Base-by-base conservation (phyloP, 2,888 invertebrate species). In the Drosophila anomalata region DNA sequence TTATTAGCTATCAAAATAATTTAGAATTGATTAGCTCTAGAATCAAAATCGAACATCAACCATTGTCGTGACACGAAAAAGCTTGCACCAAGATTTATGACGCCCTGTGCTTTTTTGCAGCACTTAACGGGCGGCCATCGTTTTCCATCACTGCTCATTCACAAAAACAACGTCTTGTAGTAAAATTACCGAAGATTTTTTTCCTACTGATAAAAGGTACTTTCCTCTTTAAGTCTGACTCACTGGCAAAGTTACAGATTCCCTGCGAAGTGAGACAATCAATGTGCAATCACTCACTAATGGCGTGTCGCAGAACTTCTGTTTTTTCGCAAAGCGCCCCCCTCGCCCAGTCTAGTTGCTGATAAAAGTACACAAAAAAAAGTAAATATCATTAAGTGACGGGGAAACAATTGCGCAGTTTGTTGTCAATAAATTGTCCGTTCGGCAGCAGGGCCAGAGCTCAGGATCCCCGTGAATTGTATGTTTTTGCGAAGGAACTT, bases 371-470 rank as follows among this genome's bases (percentile, higher is more conserved):
- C 77, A 69, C 63, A 63, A 67, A 52, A 59, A 59, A 59, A 77
- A 77, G 83, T 80, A 86, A 86, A 86, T 83, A 83, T 72, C 75
- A 65, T 68, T 73, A 69, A 66, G 53, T 63, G 62, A 20, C 44
- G 69, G 41, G 47, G 47, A 51, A 56, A 39, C 44, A 77, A 83
- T 56, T 83, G 82, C 82, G 82, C 82, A 83, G 66, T 83, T 86
- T 22, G 66, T 71, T 85, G 42, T 50, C 68, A 73, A 67, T 42
- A 47, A 56, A 55, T 48, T 14, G 24, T 33, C 7, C 24, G 29
- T 53, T 22, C 9, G 8, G 39, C 26, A 26, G 24, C 26, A 26
- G 31, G 17, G 12, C 14, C 11, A 17, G 24, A 24, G 20, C 6
- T 24, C 36, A n/a, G 20, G 20, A 36, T 36, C n/a, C 9, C 8